Percentiles rank a stretch among this genome's conserved stretches.
Conservation (phyloP, 2,797 vertebrate genomes). For the Uromys caudimaculatus region DNA sequence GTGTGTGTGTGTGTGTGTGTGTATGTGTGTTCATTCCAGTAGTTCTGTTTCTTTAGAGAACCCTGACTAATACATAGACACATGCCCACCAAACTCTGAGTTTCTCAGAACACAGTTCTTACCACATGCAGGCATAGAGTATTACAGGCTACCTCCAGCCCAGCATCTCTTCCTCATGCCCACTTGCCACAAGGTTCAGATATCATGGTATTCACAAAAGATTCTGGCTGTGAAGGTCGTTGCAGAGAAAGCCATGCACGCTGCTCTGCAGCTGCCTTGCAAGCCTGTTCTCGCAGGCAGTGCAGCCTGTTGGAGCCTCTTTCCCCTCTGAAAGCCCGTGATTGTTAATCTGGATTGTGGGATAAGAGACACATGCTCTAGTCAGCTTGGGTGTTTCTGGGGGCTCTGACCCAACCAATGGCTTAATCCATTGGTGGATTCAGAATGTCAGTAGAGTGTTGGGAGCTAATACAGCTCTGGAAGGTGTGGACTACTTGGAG, state of each 20-base stretch:
- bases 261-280: neutral
- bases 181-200: neutral
- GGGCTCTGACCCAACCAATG: neutral
- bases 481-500: neutral
- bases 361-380: neutral
- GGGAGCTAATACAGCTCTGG: too few relatives aligned
- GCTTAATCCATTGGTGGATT: neutral
- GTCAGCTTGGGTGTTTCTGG: neutral
- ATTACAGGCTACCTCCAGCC: neutral
- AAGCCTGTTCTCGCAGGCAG: neutral
- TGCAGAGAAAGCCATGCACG: neutral
- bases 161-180: neutral
- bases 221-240: neutral
- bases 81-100: neutral
- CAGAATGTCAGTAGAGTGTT: neutral
- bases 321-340: too few relatives aligned
- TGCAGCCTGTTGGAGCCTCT: fast-evolving
- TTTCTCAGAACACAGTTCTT: neutral
- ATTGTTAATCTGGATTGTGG: neutral
- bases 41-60: neutral
- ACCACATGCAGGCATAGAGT: fast-evolving
- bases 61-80: neutral
- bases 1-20: neutral
- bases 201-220: neutral
- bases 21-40: too few relatives aligned